These are phyloP conservation scores for Pseudomyrmex pallidus DNA, from an alignment of 1,140 invertebrate genomes.

Conservation along the genomic window DNA sequence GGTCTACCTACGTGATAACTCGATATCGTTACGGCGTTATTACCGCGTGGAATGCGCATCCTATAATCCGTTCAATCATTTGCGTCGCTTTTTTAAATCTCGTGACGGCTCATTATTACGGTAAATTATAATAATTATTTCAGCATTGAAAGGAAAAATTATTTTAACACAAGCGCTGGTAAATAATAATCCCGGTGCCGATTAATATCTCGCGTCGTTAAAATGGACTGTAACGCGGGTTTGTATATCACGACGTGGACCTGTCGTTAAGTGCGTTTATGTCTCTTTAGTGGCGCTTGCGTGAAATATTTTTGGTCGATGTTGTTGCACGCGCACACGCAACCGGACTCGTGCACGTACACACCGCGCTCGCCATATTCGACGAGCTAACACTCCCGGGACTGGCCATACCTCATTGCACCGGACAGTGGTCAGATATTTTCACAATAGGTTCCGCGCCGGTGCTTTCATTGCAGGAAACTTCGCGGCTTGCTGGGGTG, in stretches of 20 bases:
- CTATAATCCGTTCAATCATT: conserved; percentile 23
- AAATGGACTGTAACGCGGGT: conserved; percentile 54
- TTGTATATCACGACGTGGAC: conserved; percentile 64
- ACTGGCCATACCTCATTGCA: conserved; percentile 81
- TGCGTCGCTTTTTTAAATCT: conserved; percentile 15
- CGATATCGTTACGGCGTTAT: neutral
- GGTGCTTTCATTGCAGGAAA: conserved; percentile 83
- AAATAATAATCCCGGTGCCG: conserved; percentile 45
- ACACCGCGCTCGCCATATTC: conserved; percentile 58
- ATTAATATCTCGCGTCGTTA: conserved; percentile 60
- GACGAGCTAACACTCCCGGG: conserved; percentile 72
- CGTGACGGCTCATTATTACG: conserved; percentile 19
- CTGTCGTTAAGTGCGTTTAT: conserved; percentile 72
- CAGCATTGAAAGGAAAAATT: conserved; percentile 16
- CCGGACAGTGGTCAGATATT: conserved; percentile 84
- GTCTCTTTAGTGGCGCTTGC: conserved; percentile 67
- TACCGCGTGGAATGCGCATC: neutral
- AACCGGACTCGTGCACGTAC: conserved; percentile 37
- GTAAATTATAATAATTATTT: conserved; percentile 14
- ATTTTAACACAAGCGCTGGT: conserved; percentile 27
- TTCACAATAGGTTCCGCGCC: conserved; percentile 82
- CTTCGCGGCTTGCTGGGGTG: conserved; percentile 80
- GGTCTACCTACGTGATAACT: neutral
- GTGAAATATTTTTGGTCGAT: conserved; percentile 70
- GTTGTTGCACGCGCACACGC: conserved; percentile 44